phyloP scores from a whole-genome alignment of 2,888 invertebrate genomes.

The Asteroscopus sphinx region DNA sequence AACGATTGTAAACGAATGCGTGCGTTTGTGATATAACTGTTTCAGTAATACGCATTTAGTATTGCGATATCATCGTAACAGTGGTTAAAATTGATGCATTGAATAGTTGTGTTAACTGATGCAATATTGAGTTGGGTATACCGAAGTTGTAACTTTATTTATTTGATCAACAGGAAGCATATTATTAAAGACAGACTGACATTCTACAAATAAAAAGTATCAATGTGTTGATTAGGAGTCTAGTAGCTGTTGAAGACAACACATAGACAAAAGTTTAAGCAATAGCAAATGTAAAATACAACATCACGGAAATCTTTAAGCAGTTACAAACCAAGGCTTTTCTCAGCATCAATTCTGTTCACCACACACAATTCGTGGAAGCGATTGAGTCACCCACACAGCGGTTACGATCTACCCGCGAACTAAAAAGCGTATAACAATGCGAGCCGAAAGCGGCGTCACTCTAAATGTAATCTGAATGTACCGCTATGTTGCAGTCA shows the following conservation, averaged over 20 bases:
- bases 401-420: constrained; percentile 63
- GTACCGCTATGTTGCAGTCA: constrained; percentile 87
- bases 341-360: constrained; percentile 32
- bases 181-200: too few species aligned
- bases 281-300: constrained; percentile 4
- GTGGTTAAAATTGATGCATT: constrained; percentile 42
- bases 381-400: constrained; percentile 52
- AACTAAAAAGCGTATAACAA: constrained; percentile 74
- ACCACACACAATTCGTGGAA: constrained; percentile 45
- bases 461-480: constrained; percentile 81
- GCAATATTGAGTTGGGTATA: constrained; percentile 5
- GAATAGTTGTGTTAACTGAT: constrained; percentile 37
- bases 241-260: not conserved
- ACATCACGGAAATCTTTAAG: constrained; percentile 30
- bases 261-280: constrained; percentile 5
- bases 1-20: constrained; percentile 38
- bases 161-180: too few species aligned
- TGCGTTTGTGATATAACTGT: constrained; percentile 56
- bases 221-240: too few species aligned
- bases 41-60: constrained; percentile 27
- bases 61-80: constrained; percentile 39
- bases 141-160: too few species aligned
- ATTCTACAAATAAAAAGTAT: too few species aligned
- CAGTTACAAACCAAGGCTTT: constrained; percentile 24
- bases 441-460: constrained; percentile 76